These are phyloP conservation scores for Bombus waltoni DNA, from an alignment of 1,140 invertebrate genomes.

Conservation along the genomic window DNA sequence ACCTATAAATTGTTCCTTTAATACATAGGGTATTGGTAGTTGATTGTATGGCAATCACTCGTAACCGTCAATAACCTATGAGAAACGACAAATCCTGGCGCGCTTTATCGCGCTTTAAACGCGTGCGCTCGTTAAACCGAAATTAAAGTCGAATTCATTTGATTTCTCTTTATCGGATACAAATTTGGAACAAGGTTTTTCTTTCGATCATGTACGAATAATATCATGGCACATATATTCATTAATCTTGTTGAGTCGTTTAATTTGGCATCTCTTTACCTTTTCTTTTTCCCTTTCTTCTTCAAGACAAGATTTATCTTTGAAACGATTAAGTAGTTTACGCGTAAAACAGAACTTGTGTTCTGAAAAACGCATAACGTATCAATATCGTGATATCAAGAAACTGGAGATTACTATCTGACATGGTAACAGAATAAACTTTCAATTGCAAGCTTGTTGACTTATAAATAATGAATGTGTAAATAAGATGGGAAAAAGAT, in stretches of 20 bases:
- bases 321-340: slow-evolving; percentile 2
- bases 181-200: slow-evolving; percentile 20
- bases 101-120: neutral
- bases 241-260: neutral
- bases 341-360: neutral
- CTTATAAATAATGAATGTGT: slow-evolving; percentile 34
- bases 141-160: slow-evolving; percentile 3
- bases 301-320: slow-evolving; percentile 2
- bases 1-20: neutral
- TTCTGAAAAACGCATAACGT: slow-evolving; percentile 24
- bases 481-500: slow-evolving; percentile 5
- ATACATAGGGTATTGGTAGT: neutral
- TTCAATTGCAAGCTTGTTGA: slow-evolving; percentile 16
- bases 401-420: slow-evolving; percentile 40
- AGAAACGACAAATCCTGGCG: slow-evolving; percentile 5
- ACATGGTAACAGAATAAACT: slow-evolving; percentile 33
- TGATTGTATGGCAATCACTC: neutral
- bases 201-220: neutral
- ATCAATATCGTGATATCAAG: slow-evolving; percentile 41
- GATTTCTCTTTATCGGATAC: neutral
- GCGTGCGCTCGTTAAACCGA: neutral
- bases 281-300: neutral
- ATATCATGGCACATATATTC: slow-evolving; percentile 24
- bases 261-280: slow-evolving; percentile 1
- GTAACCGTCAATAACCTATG: neutral